Evolutionary conservation across 1,140 invertebrate genomes (phyloP).

Genomic region (Patella vulgata): DNA sequence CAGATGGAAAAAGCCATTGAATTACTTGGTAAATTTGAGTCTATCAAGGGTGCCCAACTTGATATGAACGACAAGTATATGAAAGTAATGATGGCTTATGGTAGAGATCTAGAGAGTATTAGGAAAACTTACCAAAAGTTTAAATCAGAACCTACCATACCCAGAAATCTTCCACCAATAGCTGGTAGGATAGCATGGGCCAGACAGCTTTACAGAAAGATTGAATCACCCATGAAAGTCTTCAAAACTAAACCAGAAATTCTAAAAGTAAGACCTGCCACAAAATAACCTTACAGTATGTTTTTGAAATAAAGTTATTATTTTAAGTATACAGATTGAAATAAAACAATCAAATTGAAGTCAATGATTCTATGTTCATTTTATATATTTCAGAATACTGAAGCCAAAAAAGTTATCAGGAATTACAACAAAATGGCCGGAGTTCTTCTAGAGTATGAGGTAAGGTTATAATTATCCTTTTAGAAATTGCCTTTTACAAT

Average conservation of each 20-base stretch:
- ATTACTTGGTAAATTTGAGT: conserved; percentile 65
- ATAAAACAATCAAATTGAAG: too few relatives aligned
- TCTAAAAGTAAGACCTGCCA: conserved; percentile 51
- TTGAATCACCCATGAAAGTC: conserved; percentile 71
- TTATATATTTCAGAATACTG: conserved; percentile 66
- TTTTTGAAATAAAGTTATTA: too few relatives aligned
- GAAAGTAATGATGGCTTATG: conserved; percentile 82
- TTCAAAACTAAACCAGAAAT: conserved; percentile 66
- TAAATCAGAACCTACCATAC: conserved; percentile 64
- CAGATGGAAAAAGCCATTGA: conserved; percentile 66
- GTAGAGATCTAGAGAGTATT: conserved; percentile 87
- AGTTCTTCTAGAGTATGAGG: conserved; percentile 68
- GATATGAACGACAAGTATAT: conserved; percentile 81
- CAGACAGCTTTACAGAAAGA: conserved; percentile 67
- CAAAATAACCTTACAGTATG: too few relatives aligned
- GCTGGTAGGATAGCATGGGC: conserved; percentile 69
- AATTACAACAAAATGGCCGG: conserved; percentile 75
- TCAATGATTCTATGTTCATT: too few relatives aligned
- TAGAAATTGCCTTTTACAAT: background rate
- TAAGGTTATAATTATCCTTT: conserved; percentile 24
- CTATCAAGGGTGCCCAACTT: conserved; percentile 59
- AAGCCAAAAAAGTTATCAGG: conserved; percentile 69
- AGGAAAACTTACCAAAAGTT: conserved; percentile 71
- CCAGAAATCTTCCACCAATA: conserved; percentile 67
- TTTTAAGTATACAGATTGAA: too few relatives aligned